phyloP scores from a whole-genome alignment of 2,113 vertebrate genomes.

The Prochilodus magdalenae region DNA sequence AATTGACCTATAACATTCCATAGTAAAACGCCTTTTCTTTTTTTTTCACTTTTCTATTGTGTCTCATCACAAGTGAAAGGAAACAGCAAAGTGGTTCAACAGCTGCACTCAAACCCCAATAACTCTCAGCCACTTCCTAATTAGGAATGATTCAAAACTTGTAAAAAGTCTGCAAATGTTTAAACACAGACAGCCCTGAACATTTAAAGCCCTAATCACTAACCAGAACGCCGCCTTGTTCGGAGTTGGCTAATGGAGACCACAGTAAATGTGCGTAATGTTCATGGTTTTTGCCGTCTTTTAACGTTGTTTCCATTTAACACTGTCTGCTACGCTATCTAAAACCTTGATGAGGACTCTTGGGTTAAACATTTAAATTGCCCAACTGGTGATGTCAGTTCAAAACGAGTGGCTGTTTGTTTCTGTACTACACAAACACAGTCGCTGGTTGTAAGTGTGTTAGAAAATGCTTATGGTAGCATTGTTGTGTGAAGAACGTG shows the following conservation, averaged over 20 bases:
- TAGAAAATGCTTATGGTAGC: neutral
- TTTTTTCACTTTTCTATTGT: neutral
- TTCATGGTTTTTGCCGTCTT: neutral
- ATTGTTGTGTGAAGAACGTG: neutral
- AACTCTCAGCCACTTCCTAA: neutral
- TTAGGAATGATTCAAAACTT: neutral
- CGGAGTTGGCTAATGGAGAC: neutral
- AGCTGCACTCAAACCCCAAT: neutral
- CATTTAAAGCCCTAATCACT: neutral
- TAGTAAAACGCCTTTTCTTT: neutral
- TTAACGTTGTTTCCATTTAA: neutral
- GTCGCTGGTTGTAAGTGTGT: neutral
- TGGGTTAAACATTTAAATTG: neutral
- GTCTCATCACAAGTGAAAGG: neutral
- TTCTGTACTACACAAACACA: neutral
- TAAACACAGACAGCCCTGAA: neutral
- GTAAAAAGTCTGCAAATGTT: neutral
- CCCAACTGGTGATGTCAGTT: neutral
- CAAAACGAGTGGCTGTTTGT: neutral
- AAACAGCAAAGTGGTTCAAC: neutral
- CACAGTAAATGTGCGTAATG: neutral
- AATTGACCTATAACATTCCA: neutral
- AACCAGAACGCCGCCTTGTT: neutral
- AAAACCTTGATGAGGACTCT: neutral
- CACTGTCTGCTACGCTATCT: neutral